Evolutionary conservation across 2,888 invertebrate species (phyloP).

Genomic region (Branchellion lobata): DNA sequence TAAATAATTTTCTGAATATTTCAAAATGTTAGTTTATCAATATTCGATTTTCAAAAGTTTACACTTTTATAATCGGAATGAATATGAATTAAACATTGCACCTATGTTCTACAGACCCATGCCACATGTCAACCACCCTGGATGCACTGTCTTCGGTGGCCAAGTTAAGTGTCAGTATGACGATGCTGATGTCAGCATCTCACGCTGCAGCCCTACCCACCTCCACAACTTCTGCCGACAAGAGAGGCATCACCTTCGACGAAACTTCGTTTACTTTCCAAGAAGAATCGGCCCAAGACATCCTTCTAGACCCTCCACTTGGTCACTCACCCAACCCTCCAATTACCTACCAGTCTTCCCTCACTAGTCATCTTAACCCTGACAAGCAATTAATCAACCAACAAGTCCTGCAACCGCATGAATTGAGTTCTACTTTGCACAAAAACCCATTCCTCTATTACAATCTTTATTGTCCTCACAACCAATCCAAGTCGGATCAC

Average conservation of each 20-base stretch:
- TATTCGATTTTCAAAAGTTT: too few species aligned
- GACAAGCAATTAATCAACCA: not conserved
- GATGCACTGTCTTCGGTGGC: constrained; percentile 52
- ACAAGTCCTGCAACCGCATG: not conserved
- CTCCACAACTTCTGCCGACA: not conserved
- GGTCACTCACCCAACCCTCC: not conserved
- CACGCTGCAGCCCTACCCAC: not conserved
- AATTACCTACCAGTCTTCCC: not conserved
- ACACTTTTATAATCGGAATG: too few species aligned
- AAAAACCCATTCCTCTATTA: not conserved
- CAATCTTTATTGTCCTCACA: not conserved
- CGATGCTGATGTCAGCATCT: constrained; percentile 52
- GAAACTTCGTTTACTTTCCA: constrained; percentile 25
- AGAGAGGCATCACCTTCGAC: not conserved
- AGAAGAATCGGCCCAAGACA: not conserved
- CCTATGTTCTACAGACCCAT: constrained; percentile 42
- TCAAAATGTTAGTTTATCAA: too few species aligned
- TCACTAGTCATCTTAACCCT: not conserved
- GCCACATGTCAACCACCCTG: constrained; percentile 50
- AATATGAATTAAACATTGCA: too few species aligned
- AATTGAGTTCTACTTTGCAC: not conserved
- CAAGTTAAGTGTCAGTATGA: constrained; percentile 52
- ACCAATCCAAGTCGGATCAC: not conserved
- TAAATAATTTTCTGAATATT: not conserved
- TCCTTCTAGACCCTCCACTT: not conserved